Evolutionary conservation across 2,797 vertebrate species (phyloP).

Genomic region (Jordanella pulchra): DNA sequence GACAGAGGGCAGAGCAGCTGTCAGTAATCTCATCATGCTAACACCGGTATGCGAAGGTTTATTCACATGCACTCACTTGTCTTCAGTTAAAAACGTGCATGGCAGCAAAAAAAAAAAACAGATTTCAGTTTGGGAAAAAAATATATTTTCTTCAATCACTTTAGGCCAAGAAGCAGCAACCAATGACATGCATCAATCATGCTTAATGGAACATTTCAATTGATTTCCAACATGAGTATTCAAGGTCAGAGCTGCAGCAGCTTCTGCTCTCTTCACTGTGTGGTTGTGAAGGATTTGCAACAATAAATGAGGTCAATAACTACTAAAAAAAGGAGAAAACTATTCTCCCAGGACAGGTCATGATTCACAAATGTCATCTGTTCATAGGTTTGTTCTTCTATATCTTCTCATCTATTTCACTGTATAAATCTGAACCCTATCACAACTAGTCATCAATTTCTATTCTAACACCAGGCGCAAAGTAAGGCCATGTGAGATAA

Average conservation of each 20-base stretch:
- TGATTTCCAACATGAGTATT: conserved; percentile 70
- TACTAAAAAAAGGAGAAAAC: conserved; percentile 24
- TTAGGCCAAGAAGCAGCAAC: conserved; percentile 48
- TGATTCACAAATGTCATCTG: conserved; percentile 26
- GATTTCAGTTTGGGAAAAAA: conserved; percentile 21
- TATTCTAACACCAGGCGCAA: conserved; percentile 41
- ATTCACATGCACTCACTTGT: conserved; percentile 1
- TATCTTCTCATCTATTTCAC: conserved; percentile 64
- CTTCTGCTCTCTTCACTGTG: conserved; percentile 9
- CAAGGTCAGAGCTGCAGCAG: conserved; percentile 69
- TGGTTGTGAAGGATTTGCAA: conserved; percentile 31
- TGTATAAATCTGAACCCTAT: conserved; percentile 48
- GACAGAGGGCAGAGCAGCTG: conserved; percentile 60
- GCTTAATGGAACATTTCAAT: conserved; percentile 75
- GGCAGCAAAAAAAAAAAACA: conserved; percentile 11
- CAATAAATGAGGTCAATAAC: conserved; percentile 55
- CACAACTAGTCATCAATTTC: conserved; percentile 52
- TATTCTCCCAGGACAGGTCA: conserved; percentile 9
- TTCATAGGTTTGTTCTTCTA: conserved; percentile 31
- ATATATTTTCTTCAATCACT: conserved; percentile 62
- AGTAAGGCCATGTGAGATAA: conserved; percentile 54
- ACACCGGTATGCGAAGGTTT: conserved; percentile 61
- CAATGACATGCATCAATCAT: conserved; percentile 77
- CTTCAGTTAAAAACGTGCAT: conserved; percentile 1
- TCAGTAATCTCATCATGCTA: conserved; percentile 76